Percentiles rank a stretch among this genome's conserved stretches.
These are phyloP conservation scores for Ochotona curzoniae DNA, from an alignment of 2,113 vertebrate genomes.

Conservation along the genomic window DNA sequence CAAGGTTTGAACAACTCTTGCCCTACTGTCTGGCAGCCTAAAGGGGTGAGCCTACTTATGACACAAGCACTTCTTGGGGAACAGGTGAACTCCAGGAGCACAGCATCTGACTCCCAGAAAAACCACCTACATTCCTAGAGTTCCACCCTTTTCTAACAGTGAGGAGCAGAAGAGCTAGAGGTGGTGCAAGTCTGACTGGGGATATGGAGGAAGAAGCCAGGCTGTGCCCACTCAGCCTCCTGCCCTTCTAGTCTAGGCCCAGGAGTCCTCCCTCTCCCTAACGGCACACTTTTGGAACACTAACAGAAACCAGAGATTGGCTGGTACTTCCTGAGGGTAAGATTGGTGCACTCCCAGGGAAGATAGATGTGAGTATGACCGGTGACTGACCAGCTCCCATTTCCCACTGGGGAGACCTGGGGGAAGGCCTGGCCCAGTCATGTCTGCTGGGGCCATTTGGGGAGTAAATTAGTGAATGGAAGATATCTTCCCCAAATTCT, in stretches of 20 bases:
- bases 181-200: background rate
- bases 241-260: background rate
- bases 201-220: background rate
- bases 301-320: background rate
- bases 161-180: background rate
- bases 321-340: background rate
- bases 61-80: background rate
- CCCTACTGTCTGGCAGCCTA: background rate
- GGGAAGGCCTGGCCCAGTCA: too few species aligned
- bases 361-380: background rate
- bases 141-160: background rate
- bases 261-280: too few species aligned
- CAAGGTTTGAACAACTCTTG: too few species aligned
- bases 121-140: background rate
- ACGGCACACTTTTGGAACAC: background rate
- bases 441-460: too few species aligned
- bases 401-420: too few species aligned
- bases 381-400: background rate
- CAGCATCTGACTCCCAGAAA: too few species aligned
- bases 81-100: background rate
- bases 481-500: too few species aligned
- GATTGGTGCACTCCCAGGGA: rapidly evolving
- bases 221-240: background rate
- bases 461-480: too few species aligned
- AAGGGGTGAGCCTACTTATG: background rate